Evolutionary conservation across 2,113 vertebrate genomes (phyloP), one percentile per base, ranked within the genome.

Genomic region (Brienomyrus longianalis): DNA sequence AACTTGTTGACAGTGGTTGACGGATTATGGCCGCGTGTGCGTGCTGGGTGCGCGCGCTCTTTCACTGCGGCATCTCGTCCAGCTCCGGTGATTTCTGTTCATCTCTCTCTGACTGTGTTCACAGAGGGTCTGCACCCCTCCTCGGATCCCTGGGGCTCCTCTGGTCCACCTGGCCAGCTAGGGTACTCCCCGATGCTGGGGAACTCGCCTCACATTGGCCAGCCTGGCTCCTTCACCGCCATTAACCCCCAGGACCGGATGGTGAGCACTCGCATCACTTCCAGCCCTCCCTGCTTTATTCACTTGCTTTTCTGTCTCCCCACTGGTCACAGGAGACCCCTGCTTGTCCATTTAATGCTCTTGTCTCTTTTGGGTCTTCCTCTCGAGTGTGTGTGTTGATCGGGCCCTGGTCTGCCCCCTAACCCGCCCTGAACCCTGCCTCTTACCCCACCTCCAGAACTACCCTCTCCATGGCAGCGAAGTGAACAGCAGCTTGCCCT

Each of bases 211-310:
- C 97, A 98, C 9, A 96, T 99, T 88, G 95, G 97, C 0, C 96
- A 97, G 91, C 92, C 97, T 13, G 92, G 97, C 0, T 94, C 96
- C 89, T 98, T 99, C 90, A 96, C 96, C 47, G 94, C 97, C 91
- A 96, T 99, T 92, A 98, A 98, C 88, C 97, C 97, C 90, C 98
- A 98, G 1, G 98, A 99, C 89, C 97, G 98, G 92, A 97, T 99
- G 98, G 98, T 99, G 96, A 92, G 80, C 89, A 0, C 83, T 21
- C 47, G 0, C n/a, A 45, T 21, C 43, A 51, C 56, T 43, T 27
- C 35, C 52, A 4, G 35, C 48, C n/a, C 39, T 21, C 11, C 70
- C 2, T 11, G 7, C 13, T 10, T 88, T 1, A 1, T 45, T 31
- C 6, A 23, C 52, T 19, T 1, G 43, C 45, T 52, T 89, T 13